Evolutionary conservation across 2,888 invertebrate species (phyloP).

Genomic region (Julus scanicus): DNA sequence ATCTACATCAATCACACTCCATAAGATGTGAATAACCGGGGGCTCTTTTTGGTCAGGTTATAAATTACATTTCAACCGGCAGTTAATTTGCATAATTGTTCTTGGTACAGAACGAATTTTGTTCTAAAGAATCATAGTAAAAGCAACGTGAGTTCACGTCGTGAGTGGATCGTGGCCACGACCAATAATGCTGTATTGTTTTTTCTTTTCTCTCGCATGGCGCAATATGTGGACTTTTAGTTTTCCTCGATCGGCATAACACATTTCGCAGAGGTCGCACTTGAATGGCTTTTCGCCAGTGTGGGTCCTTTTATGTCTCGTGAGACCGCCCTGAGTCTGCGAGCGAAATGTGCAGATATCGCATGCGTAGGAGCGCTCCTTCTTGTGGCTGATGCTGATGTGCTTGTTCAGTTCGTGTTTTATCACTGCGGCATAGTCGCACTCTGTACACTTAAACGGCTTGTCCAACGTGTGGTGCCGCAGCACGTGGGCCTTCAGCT

Average conservation of each 20-base stretch:
- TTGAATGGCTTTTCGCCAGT: constrained; percentile 61
- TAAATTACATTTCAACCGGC: not conserved
- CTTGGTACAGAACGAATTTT: not conserved
- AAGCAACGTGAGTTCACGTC: not conserved
- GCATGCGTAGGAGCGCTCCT: constrained; percentile 59
- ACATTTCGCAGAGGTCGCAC: constrained; percentile 61
- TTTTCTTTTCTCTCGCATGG: constrained; percentile 61
- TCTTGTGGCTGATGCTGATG: constrained; percentile 61
- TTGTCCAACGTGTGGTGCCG: constrained; percentile 60
- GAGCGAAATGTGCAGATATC: constrained; percentile 51
- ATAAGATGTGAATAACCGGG: not conserved
- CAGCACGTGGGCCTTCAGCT: constrained; percentile 61
- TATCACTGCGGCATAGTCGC: constrained; percentile 62
- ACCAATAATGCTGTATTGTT: constrained; percentile 34
- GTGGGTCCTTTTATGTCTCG: constrained; percentile 59
- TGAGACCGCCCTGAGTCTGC: constrained; percentile 54
- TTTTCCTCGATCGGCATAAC: constrained; percentile 63
- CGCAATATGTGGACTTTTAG: constrained; percentile 62
- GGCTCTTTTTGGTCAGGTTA: not conserved
- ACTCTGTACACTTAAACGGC: constrained; percentile 61
- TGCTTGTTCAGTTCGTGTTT: constrained; percentile 62
- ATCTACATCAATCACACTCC: not conserved
- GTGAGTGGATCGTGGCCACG: not conserved
- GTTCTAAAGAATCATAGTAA: not conserved
- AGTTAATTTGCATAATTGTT: not conserved